Conservation (phyloP, 2,888 invertebrate species). For the Drosophila recens region DNA sequence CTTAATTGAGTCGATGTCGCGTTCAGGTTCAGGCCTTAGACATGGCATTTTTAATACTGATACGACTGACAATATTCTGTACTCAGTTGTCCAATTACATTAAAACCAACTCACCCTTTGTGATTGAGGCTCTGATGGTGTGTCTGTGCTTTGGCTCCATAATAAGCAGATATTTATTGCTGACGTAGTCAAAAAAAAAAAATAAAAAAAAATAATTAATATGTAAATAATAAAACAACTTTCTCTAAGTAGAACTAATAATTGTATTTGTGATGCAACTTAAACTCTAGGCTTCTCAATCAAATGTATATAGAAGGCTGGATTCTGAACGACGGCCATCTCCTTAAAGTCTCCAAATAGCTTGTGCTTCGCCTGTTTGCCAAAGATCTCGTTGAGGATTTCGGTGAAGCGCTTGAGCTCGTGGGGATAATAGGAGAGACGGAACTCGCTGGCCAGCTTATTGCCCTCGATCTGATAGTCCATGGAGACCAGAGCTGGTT, state of each 20-base stretch:
- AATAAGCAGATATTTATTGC: slow-evolving; percentile 76
- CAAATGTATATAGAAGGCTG: slow-evolving; percentile 94
- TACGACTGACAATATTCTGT: slow-evolving; percentile 63
- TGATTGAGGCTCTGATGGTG: slow-evolving; percentile 80
- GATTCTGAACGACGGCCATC: slow-evolving; percentile 87
- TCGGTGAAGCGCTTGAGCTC: slow-evolving; percentile 89
- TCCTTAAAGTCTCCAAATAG: slow-evolving; percentile 94
- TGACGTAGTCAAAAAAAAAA: slow-evolving; percentile 30
- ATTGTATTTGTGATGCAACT: slow-evolving; percentile 54
- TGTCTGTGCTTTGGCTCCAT: slow-evolving; percentile 79
- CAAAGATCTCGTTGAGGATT: slow-evolving; percentile 91
- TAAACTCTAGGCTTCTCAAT: slow-evolving; percentile 87
- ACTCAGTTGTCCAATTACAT: slow-evolving; percentile 74
- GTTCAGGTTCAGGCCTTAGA: slow-evolving; percentile 14
- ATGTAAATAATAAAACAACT: slow-evolving; percentile 41
- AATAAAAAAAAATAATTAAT: slow-evolving; percentile 4
- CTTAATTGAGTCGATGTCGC: slow-evolving; percentile 41
- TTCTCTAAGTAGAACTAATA: slow-evolving; percentile 48
- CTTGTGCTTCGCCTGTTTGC: slow-evolving; percentile 88
- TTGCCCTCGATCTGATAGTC: slow-evolving; percentile 92
- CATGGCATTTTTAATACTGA: slow-evolving; percentile 70
- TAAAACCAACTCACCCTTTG: slow-evolving; percentile 79
- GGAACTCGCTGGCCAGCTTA: slow-evolving; percentile 89
- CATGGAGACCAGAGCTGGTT: slow-evolving; percentile 91
- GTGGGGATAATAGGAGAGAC: slow-evolving; percentile 95